phyloP scores from a whole-genome alignment of 2,888 invertebrate species.

The Neoaliturus tenellus region DNA sequence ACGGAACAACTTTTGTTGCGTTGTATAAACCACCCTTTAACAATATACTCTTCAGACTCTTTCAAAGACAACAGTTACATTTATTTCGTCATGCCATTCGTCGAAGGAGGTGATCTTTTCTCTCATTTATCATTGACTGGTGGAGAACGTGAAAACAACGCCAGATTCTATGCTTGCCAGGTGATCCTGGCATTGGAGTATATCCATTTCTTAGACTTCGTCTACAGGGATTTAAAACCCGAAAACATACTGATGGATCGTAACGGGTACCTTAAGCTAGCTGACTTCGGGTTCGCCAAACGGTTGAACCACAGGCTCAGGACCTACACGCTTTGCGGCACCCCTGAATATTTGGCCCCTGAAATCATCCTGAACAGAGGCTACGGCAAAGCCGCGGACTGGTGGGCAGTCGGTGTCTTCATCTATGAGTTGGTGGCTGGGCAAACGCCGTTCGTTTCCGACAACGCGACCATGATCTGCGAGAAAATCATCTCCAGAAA shows the following conservation, averaged over 20 bases:
- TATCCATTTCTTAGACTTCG: slow-evolving; percentile 89
- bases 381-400: slow-evolving; percentile 95
- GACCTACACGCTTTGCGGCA: slow-evolving; percentile 77
- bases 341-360: slow-evolving; percentile 78
- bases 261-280: slow-evolving; percentile 84
- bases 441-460: slow-evolving; percentile 94
- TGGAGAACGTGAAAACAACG: slow-evolving; percentile 75
- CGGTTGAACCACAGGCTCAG: slow-evolving; percentile 71
- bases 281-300: slow-evolving; percentile 98
- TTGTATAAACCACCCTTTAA: slow-evolving; percentile 91
- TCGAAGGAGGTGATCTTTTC: slow-evolving; percentile 94
- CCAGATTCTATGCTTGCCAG: slow-evolving; percentile 92
- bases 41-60: slow-evolving; percentile 88
- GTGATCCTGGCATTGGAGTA: slow-evolving; percentile 94
- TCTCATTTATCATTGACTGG: slow-evolving; percentile 81
- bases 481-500: slow-evolving; percentile 95
- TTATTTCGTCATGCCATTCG: slow-evolving; percentile 90
- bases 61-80: slow-evolving; percentile 92
- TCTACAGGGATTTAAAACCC: slow-evolving; percentile 95
- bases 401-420: slow-evolving; percentile 96
- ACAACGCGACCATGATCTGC: slow-evolving; percentile 95
- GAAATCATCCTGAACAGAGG: slow-evolving; percentile 90
- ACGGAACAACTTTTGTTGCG: slow-evolving; percentile 93
- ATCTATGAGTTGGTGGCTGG: slow-evolving; percentile 95
- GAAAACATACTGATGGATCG: slow-evolving; percentile 92